phyloP scores from a whole-genome alignment of 2,797 vertebrate genomes.

The Spinus pinus region DNA sequence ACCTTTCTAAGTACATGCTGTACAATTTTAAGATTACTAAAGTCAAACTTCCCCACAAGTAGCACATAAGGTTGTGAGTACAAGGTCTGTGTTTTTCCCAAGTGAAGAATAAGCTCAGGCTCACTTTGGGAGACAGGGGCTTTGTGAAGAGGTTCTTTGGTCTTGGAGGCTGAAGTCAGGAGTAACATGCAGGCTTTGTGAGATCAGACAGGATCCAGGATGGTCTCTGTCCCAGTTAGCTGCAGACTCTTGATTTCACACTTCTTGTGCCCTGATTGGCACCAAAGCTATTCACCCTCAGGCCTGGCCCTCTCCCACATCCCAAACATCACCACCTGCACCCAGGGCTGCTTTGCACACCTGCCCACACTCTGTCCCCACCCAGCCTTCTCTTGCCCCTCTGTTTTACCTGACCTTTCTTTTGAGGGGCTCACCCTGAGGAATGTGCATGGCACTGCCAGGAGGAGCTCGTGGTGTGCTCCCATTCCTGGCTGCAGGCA shows the following conservation, averaged over 20 bases:
- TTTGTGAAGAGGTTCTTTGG: not conserved
- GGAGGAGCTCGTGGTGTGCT: not conserved
- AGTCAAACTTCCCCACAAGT: not conserved
- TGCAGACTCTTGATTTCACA: not conserved
- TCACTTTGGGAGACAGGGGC: not conserved
- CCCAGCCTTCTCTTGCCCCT: not conserved
- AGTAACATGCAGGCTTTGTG: not conserved
- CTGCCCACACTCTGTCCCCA: not conserved
- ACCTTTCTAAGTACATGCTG: not conserved
- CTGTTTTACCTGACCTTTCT: not conserved
- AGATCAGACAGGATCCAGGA: not conserved
- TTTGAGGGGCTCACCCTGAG: not conserved
- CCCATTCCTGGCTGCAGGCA: not conserved
- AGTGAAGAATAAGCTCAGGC: not conserved
- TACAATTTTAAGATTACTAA: not conserved
- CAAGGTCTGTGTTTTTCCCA: not conserved
- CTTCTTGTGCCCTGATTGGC: not conserved
- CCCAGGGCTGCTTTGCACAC: not conserved
- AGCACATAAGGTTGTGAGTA: not conserved
- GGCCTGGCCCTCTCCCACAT: not conserved
- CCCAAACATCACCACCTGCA: rapidly evolving
- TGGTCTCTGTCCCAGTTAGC: not conserved
- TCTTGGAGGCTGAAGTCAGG: not conserved
- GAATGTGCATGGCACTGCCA: not conserved
- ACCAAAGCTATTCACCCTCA: not conserved